A percentile compares a stretch with the other conserved stretches of the same genome.
phyloP scores from a whole-genome alignment of 2,797 vertebrate genomes.

The Eulemur mongoz region DNA sequence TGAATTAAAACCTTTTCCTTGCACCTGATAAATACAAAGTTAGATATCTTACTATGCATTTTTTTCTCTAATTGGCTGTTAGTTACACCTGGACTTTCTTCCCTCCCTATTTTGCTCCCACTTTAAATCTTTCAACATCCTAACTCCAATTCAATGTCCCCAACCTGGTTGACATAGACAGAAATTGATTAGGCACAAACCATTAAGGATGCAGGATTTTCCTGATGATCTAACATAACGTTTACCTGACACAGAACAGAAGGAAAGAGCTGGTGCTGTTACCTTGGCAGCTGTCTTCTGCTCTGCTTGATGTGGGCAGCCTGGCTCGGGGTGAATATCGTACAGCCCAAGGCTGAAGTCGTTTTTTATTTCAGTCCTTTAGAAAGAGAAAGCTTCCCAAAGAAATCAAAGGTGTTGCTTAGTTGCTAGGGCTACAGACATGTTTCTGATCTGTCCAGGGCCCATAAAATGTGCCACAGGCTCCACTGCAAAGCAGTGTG shows the following conservation, averaged over 20 bases:
- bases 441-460: neutral
- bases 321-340: neutral
- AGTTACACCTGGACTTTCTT: neutral
- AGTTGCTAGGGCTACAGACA: neutral
- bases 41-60: neutral
- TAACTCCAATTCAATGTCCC: neutral
- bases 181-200: neutral
- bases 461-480: accelerated
- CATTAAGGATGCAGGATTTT: neutral
- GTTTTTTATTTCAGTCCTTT: neutral
- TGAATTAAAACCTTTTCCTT: neutral
- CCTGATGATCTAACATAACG: neutral
- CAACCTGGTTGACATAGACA: neutral
- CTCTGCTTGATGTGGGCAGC: neutral
- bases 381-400: neutral
- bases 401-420: neutral
- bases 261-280: neutral
- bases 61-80: neutral
- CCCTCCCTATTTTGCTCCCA: neutral
- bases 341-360: neutral
- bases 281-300: neutral
- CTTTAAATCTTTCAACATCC: neutral
- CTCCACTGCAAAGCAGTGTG: neutral
- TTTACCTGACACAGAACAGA: neutral
- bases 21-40: neutral